Evolutionary conservation across 2,888 invertebrate species (phyloP).

Genomic region (Anagyrus pseudococci): DNA sequence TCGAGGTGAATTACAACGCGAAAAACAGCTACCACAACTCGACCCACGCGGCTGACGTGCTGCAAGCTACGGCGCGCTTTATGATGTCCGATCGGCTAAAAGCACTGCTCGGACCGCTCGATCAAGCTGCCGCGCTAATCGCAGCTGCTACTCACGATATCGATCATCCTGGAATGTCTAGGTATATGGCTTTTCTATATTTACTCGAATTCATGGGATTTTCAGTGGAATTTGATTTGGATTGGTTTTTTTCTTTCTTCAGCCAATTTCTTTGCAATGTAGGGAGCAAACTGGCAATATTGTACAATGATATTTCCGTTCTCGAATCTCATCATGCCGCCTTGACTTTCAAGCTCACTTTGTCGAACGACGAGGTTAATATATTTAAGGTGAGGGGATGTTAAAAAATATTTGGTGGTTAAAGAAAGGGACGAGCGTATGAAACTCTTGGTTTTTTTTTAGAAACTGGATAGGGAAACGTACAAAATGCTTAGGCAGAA

Average conservation of each 20-base stretch:
- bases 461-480: constrained; percentile 84
- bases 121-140: constrained; percentile 89
- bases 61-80: constrained; percentile 96
- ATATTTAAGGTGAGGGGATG: constrained; percentile 77
- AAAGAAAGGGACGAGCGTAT: no score
- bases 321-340: constrained; percentile 97
- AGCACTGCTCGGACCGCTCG: constrained; percentile 84
- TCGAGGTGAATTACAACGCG: constrained; percentile 90
- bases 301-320: constrained; percentile 95
- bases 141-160: constrained; percentile 96
- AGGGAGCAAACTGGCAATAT: constrained; percentile 84
- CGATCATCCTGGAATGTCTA: constrained; percentile 96
- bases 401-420: not conserved
- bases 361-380: constrained; percentile 88
- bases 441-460: constrained; percentile 1
- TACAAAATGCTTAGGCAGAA: constrained; percentile 88
- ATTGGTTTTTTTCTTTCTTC: constrained; percentile 26
- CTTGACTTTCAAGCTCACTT: constrained; percentile 90
- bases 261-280: constrained; percentile 92
- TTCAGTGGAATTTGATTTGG: not conserved
- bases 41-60: constrained; percentile 96
- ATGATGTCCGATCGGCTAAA: constrained; percentile 84
- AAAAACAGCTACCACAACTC: constrained; percentile 89
- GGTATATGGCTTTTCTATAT: constrained; percentile 49
- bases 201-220: not conserved